Evolutionary conservation across 37 sponge, comb jelly and placozoan species (phyloP).

Genomic region (Oscarella lobularis): DNA sequence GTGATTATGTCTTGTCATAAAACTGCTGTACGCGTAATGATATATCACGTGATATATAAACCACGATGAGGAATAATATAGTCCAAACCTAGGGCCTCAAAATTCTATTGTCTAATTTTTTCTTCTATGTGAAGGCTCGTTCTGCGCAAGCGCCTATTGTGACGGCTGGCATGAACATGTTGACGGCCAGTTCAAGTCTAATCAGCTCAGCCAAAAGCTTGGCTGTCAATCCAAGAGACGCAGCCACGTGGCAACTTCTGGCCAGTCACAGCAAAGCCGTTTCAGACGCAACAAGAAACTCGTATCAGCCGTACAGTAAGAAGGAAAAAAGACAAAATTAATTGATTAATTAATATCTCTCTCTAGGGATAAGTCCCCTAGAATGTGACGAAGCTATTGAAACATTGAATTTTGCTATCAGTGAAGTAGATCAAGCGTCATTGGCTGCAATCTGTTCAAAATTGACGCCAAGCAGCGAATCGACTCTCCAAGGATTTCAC

Average conservation of each 20-base stretch:
- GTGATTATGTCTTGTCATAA: background rate
- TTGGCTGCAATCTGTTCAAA: constrained; percentile 61
- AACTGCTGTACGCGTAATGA: background rate
- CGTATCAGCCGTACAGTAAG: constrained; percentile 59
- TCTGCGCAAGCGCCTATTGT: constrained; percentile 19
- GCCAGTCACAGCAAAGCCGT: constrained; percentile 76
- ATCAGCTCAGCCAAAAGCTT: constrained; percentile 72
- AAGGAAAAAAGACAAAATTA: too few species aligned
- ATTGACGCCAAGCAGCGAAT: constrained; percentile 53
- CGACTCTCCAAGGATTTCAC: constrained; percentile 62
- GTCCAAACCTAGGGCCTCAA: too few species aligned
- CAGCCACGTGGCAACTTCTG: constrained; percentile 82
- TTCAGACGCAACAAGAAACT: constrained; percentile 55
- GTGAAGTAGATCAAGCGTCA: constrained; percentile 67
- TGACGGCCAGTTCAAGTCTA: constrained; percentile 52
- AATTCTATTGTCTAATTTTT: too few species aligned
- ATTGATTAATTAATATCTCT: too few species aligned
- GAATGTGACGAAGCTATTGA: constrained; percentile 82
- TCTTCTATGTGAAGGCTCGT: constrained; percentile 19
- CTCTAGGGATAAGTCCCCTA: constrained; percentile 23
- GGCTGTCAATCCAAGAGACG: constrained; percentile 77
- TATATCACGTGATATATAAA: background rate
- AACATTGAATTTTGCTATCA: constrained; percentile 49
- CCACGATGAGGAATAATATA: background rate
- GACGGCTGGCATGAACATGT: constrained; percentile 59